A percentile compares a stretch with the other conserved stretches of the same genome.
Evolutionary conservation across 2,113 vertebrate genomes (phyloP).

Genomic region (Carassius gibelio): DNA sequence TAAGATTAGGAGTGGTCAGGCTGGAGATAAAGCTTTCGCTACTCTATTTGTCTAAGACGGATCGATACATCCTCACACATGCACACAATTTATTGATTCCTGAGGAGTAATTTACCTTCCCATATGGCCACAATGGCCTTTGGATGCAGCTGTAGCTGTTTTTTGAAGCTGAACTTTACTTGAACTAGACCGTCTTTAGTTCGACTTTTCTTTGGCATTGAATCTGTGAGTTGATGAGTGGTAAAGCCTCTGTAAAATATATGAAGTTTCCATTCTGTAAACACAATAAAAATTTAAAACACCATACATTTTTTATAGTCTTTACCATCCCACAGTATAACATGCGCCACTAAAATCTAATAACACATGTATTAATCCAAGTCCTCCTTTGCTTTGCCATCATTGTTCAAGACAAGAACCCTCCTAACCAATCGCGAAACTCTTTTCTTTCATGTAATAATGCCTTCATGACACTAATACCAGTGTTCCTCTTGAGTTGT

Average conservation of each 20-base stretch:
- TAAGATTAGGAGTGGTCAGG: slow-evolving; percentile 12
- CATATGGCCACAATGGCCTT: not conserved
- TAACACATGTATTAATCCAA: slow-evolving; percentile 33
- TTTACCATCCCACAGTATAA: not conserved
- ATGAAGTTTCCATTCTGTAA: not conserved
- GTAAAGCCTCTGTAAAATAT: not conserved
- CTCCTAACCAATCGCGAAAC: slow-evolving; percentile 40
- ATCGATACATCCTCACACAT: not conserved
- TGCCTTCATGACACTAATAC: slow-evolving; percentile 52
- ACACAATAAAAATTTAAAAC: not conserved
- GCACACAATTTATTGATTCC: not conserved
- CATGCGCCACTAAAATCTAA: not conserved
- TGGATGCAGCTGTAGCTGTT: not conserved
- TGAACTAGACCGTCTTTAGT: not conserved
- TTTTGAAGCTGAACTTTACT: not conserved
- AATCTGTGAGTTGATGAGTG: not conserved
- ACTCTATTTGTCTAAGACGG: not conserved
- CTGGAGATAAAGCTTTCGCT: not conserved
- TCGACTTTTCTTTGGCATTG: not conserved
- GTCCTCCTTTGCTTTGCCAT: slow-evolving; percentile 4
- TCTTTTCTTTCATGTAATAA: slow-evolving; percentile 58
- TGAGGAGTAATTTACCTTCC: not conserved
- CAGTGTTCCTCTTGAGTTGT: slow-evolving; percentile 49
- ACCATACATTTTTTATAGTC: not conserved
- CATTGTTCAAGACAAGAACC: not conserved